phyloP scores from a whole-genome alignment of 2,797 vertebrate species.

The Discoglossus pictus region DNA sequence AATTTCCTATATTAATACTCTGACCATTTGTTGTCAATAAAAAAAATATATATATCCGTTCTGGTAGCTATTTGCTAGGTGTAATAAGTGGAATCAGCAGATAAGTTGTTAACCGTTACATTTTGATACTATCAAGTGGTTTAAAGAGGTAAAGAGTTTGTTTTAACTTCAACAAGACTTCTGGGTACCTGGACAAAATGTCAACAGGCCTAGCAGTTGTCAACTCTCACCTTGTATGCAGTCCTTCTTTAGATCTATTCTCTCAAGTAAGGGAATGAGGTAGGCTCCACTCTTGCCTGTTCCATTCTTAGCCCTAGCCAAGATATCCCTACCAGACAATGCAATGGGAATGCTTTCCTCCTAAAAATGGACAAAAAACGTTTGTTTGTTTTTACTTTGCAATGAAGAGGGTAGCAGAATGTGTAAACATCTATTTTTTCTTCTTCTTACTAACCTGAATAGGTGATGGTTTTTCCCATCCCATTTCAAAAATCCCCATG shows the following conservation, averaged over 20 bases:
- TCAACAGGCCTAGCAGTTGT: too few relatives aligned
- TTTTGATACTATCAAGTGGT: too few relatives aligned
- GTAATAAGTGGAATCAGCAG: too few relatives aligned
- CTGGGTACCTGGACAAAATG: too few relatives aligned
- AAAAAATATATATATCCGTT: too few relatives aligned
- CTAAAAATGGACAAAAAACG: slow-evolving; percentile 63
- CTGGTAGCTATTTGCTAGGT: too few relatives aligned
- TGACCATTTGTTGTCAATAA: too few relatives aligned
- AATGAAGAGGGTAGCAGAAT: too few relatives aligned
- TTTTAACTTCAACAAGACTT: not conserved
- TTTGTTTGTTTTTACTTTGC: not conserved
- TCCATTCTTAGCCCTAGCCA: slow-evolving; percentile 98
- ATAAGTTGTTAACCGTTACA: too few relatives aligned
- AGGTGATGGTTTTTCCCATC: slow-evolving; percentile 99
- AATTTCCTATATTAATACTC: too few relatives aligned
- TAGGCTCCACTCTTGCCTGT: slow-evolving; percentile 99
- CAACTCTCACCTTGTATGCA: slow-evolving; percentile 97
- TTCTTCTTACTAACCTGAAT: slow-evolving; percentile 82
- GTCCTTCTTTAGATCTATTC: slow-evolving; percentile 98
- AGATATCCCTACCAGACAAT: slow-evolving; percentile 97
- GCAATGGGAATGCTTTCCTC: slow-evolving; percentile 99
- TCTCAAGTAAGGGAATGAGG: slow-evolving; percentile 99
- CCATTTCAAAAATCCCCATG: slow-evolving; percentile 99
- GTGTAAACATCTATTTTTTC: too few relatives aligned
- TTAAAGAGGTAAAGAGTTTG: too few relatives aligned